phyloP scores from a whole-genome alignment of 2,888 invertebrate species.

The Pristionchus japonicus region DNA sequence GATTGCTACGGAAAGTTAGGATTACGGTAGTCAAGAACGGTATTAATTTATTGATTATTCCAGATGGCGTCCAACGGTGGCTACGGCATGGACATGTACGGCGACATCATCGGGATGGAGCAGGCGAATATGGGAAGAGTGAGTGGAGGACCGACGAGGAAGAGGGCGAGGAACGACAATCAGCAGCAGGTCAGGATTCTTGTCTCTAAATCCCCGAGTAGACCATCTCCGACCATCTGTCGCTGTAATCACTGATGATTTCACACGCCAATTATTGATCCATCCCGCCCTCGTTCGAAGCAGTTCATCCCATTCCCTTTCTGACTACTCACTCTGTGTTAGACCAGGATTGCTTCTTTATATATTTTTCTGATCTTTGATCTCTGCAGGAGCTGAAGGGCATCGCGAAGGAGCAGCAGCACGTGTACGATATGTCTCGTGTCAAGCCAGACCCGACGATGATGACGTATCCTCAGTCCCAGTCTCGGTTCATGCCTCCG shows the following conservation, averaged over 20 bases:
- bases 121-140: neutral
- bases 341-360: no score
- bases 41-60: neutral
- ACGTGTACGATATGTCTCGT: neutral
- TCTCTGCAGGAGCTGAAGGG: neutral
- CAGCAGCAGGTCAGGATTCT: neutral
- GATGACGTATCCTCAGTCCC: neutral
- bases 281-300: no score
- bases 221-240: no score
- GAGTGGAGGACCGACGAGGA: neutral
- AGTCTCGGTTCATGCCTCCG: neutral
- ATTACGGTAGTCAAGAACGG: neutral
- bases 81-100: conserved; percentile 22
- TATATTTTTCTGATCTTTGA: neutral
- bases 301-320: no score
- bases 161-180: neutral
- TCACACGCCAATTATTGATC: no score
- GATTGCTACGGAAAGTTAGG: neutral
- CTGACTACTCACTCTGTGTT: no score
- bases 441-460: conserved; percentile 37
- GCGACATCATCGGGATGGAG: neutral
- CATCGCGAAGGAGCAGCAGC: neutral
- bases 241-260: no score
- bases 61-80: neutral
- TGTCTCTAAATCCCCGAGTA: no score